Conservation (phyloP, 1,140 invertebrate genomes). For the Hypothenemus hampei region DNA sequence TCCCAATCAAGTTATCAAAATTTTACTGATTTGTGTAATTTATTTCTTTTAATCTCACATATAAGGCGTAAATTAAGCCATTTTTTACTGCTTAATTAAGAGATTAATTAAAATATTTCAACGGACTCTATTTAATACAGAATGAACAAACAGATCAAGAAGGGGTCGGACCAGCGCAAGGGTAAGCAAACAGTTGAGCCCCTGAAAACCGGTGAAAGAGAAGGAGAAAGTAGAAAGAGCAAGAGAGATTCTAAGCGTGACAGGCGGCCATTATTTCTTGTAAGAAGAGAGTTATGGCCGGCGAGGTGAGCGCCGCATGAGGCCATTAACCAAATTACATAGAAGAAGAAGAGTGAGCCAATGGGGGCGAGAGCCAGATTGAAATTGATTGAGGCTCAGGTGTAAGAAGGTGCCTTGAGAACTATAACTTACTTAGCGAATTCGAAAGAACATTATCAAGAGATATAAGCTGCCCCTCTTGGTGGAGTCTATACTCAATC, state of each 20-base stretch:
- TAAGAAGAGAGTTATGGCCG: constrained; percentile 44
- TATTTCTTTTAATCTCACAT: too few species aligned
- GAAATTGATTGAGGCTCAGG: constrained; percentile 43
- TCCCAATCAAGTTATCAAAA: too few species aligned
- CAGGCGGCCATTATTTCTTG: constrained; percentile 47
- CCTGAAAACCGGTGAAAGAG: constrained; percentile 1
- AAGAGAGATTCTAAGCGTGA: constrained; percentile 40
- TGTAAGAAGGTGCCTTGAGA: constrained; percentile 27
- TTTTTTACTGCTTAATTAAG: background rate
- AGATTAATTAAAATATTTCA: background rate
- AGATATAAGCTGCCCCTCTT: constrained; percentile 9
- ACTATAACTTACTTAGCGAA: constrained; percentile 19
- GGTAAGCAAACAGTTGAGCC: constrained; percentile 3
- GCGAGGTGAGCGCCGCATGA: constrained; percentile 41
- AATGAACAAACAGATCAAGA: background rate
- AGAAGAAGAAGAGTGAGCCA: constrained; percentile 38
- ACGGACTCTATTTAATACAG: background rate
- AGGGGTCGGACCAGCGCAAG: constrained; percentile 4
- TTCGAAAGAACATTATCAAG: constrained; percentile 26
- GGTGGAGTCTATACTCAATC: constrained; percentile 6
- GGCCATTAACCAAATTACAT: constrained; percentile 46
- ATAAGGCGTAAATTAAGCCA: background rate
- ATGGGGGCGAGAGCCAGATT: constrained; percentile 42
- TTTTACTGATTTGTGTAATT: too few species aligned
- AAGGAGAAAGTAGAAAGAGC: background rate